Conservation (phyloP, 2,797 vertebrate species). For the Crenichthys baileyi region DNA sequence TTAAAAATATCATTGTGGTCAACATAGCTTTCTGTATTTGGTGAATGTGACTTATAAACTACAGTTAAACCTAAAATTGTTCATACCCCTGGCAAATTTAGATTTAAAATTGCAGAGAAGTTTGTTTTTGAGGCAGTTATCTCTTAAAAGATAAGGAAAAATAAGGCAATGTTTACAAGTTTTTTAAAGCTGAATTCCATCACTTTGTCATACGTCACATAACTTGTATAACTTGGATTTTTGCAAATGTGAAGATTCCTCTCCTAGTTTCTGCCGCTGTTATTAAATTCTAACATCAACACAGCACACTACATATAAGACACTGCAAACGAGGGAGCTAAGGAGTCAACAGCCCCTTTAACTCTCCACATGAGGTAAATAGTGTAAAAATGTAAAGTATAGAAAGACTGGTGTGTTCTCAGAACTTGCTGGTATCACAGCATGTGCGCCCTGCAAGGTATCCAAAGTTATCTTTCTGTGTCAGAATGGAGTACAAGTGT, state of each 20-base stretch:
- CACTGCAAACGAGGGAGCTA: not conserved
- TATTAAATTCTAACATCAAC: not conserved
- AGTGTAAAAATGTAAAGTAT: not conserved
- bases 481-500: not conserved
- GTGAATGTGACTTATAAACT: too few relatives aligned
- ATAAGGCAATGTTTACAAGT: not conserved
- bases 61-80: too few relatives aligned
- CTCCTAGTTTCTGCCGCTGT: not conserved
- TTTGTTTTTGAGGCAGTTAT: too few relatives aligned
- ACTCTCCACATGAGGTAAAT: slow-evolving; percentile 9
- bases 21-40: too few relatives aligned
- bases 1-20: too few relatives aligned
- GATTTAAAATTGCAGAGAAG: too few relatives aligned
- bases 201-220: not conserved
- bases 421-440: slow-evolving; percentile 7
- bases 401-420: not conserved
- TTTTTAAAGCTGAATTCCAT: not conserved
- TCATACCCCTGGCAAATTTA: too few relatives aligned
- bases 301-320: not conserved
- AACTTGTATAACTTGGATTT: too few relatives aligned
- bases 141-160: not conserved
- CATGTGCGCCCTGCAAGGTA: not conserved
- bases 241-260: not conserved
- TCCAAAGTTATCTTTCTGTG: slow-evolving; percentile 7
- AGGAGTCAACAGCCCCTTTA: not conserved